Percentiles rank a stretch among this genome's conserved stretches.
Evolutionary conservation across 2,797 vertebrate genomes (phyloP).

Genomic region (Muraenolepis orangiensis): DNA sequence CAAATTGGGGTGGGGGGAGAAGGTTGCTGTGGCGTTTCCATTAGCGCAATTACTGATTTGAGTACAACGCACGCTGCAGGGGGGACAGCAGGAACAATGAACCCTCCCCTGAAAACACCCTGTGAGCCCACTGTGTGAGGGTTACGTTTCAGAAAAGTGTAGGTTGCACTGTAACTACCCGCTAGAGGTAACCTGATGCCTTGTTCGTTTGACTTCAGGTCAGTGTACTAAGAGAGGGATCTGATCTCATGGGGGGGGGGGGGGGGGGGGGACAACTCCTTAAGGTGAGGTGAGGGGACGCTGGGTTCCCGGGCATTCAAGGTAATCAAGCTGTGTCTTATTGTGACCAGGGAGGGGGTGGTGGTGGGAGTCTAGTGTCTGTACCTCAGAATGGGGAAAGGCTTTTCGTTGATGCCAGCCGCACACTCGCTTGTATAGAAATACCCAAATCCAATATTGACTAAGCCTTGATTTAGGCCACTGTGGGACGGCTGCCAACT

Average conservation of each 20-base stretch:
- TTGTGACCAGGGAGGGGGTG: background rate
- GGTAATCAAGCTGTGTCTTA: conserved; percentile 14
- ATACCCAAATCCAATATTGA: conserved; percentile 50
- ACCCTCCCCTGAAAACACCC: conserved; percentile 35
- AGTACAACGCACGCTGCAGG: conserved; percentile 22
- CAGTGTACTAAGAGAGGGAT: conserved; percentile 36
- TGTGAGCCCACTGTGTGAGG: conserved; percentile 34
- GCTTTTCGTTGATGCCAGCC: background rate
- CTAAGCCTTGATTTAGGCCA: conserved; percentile 61
- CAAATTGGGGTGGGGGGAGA: too few species aligned
- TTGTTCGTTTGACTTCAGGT: conserved; percentile 49
- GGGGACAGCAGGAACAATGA: conserved; percentile 43
- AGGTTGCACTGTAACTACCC: conserved; percentile 56
- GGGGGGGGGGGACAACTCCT: background rate
- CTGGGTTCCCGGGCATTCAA: conserved; percentile 25
- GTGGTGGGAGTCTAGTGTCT: background rate
- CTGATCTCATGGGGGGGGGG: conserved; percentile 28
- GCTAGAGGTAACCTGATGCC: conserved; percentile 42
- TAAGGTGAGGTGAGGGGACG: conserved; percentile 34
- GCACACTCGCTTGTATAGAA: conserved; percentile 26
- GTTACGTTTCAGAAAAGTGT: conserved; percentile 54
- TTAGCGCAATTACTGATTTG: conserved; percentile 21
- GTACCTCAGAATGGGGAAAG: background rate
- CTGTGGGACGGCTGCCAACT: conserved; percentile 58
- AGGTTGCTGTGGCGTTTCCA: background rate